Conservation (phyloP, 2,113 vertebrate species). For the Perca schrenkii region DNA sequence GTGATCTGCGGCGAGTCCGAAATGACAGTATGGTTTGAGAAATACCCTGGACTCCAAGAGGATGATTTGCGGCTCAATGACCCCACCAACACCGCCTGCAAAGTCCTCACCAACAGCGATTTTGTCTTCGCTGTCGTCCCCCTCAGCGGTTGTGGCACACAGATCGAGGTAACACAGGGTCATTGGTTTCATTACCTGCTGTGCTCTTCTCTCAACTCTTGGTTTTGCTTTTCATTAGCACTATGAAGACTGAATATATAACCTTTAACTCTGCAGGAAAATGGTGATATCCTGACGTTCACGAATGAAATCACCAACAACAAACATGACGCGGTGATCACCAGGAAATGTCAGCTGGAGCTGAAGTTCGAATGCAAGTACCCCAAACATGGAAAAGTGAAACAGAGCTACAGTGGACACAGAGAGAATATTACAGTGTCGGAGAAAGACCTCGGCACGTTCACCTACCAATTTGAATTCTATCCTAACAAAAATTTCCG, state of each 20-base stretch:
- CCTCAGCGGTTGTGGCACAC: constrained; percentile 80
- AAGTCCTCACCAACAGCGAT: constrained; percentile 71
- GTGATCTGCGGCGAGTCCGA: constrained; percentile 70
- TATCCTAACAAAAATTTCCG: constrained; percentile 55
- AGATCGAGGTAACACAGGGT: constrained; percentile 68
- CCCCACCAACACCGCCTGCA: constrained; percentile 63
- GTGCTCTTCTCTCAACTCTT: too few relatives aligned
- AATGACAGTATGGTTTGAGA: constrained; percentile 75
- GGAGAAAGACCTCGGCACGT: constrained; percentile 79
- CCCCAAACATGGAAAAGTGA: constrained; percentile 73
- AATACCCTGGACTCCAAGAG: constrained; percentile 48
- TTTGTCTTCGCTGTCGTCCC: constrained; percentile 72
- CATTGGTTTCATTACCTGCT: background rate
- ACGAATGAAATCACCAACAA: constrained; percentile 78
- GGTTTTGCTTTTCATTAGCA: too few relatives aligned
- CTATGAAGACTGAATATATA: too few relatives aligned
- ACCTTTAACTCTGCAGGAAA: constrained; percentile 67
- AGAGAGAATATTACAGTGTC: constrained; percentile 60
- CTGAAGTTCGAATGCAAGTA: constrained; percentile 80
- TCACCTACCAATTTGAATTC: constrained; percentile 83
- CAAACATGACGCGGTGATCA: constrained; percentile 39
- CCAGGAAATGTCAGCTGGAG: constrained; percentile 74
- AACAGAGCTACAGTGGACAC: constrained; percentile 60
- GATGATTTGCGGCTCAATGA: constrained; percentile 75
- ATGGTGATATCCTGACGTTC: constrained; percentile 71